Conservation (phyloP, 2,797 vertebrate species). For the Sebastes vulpes region DNA sequence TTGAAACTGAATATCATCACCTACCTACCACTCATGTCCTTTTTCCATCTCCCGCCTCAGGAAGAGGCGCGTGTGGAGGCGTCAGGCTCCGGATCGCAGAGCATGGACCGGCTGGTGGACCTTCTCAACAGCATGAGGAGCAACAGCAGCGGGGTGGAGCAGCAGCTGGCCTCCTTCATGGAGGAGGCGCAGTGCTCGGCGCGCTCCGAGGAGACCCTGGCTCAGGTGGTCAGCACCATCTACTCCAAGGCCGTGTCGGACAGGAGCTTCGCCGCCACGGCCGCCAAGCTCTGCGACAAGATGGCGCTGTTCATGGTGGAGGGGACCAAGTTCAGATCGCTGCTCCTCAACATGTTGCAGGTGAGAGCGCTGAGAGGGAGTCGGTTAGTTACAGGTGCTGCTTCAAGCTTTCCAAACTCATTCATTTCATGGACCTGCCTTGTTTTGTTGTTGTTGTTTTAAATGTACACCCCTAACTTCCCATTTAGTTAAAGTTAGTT, state of each 20-base stretch:
- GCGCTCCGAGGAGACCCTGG: conserved; percentile 93
- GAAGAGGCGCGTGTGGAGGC: conserved; percentile 89
- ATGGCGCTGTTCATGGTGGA: conserved; percentile 99
- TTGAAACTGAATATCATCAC: background rate
- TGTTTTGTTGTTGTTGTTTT: background rate
- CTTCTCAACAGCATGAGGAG: conserved; percentile 97
- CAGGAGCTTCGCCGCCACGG: conserved; percentile 95
- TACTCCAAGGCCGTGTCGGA: conserved; percentile 94
- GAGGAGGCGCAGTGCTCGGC: conserved; percentile 96
- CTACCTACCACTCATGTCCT: background rate
- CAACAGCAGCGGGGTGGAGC: conserved; percentile 94
- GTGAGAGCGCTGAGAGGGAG: conserved; percentile 73
- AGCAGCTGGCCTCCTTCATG: conserved; percentile 95
- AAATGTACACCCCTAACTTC: background rate
- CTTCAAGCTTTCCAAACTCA: background rate
- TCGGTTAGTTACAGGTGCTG: no score
- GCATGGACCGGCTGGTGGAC: conserved; percentile 95
- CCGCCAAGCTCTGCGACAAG: conserved; percentile 96
- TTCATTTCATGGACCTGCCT: background rate
- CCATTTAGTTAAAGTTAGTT: background rate
- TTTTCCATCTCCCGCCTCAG: conserved; percentile 68
- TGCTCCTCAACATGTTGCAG: conserved; percentile 98
- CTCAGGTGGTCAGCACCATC: conserved; percentile 93
- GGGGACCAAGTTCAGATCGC: conserved; percentile 96
- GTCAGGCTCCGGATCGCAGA: conserved; percentile 80